These are phyloP conservation scores for Lymantria monacha DNA, from an alignment of 2,888 invertebrate genomes.

Conservation along the genomic window DNA sequence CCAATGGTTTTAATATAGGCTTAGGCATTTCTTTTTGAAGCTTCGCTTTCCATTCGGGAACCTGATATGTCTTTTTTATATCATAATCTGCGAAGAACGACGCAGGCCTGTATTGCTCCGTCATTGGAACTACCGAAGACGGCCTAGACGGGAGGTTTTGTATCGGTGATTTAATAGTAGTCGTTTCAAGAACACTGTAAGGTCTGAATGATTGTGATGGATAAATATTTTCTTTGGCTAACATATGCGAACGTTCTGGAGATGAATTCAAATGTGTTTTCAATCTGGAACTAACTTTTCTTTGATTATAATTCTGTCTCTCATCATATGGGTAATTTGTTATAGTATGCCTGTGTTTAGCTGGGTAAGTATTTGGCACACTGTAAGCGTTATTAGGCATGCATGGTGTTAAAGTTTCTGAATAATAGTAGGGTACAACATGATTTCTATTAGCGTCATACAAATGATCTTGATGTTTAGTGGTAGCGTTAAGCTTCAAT, in stretches of 20 bases:
- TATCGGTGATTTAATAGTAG: slow-evolving; percentile 48
- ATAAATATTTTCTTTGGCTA: slow-evolving; percentile 48
- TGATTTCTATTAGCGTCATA: slow-evolving; percentile 83
- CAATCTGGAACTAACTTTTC: slow-evolving; percentile 51
- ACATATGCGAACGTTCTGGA: slow-evolving; percentile 54
- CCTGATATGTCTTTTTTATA: slow-evolving; percentile 51
- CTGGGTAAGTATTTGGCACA: slow-evolving; percentile 44
- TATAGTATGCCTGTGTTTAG: slow-evolving; percentile 62
- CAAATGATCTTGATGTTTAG: slow-evolving; percentile 69
- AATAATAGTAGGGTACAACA: slow-evolving; percentile 75
- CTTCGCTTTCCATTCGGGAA: slow-evolving; percentile 69
- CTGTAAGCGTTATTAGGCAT: slow-evolving; percentile 69
- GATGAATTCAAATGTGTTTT: slow-evolving; percentile 46
- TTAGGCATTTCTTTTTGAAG: slow-evolving; percentile 65
- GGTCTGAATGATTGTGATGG: slow-evolving; percentile 64
- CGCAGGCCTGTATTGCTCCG: slow-evolving; percentile 71
- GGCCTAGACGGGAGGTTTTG: slow-evolving; percentile 41
- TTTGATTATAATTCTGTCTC: slow-evolving; percentile 54
- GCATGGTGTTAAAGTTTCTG: slow-evolving; percentile 71
- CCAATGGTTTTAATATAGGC: slow-evolving; percentile 52
- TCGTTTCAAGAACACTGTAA: slow-evolving; percentile 70
- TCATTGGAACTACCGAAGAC: slow-evolving; percentile 70
- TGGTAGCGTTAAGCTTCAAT: slow-evolving; percentile 47
- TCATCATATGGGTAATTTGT: slow-evolving; percentile 64
- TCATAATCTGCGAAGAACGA: slow-evolving; percentile 62